Base-by-base conservation (phyloP, 2,797 vertebrate genomes). In the Brotula barbata region DNA sequence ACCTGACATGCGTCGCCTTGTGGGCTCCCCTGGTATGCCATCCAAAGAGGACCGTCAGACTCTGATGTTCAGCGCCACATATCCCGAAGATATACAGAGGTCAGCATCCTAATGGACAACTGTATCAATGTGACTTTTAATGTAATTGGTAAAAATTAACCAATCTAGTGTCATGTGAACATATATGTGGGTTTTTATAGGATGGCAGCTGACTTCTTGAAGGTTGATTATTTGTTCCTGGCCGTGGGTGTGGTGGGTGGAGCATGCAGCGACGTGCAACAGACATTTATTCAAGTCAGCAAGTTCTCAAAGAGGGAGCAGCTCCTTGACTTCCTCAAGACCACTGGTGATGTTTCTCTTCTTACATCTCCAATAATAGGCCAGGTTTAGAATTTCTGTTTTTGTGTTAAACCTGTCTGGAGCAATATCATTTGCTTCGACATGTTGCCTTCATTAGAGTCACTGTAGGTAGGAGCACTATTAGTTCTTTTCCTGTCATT, bases 1-100 rank as follows among this genome's bases (percentile, higher is more conserved):
- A 44, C 90, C 90, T 0, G 93, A 93, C 21, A 95, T 99, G 90
- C 92, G 91, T n/a, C 93, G 89, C 40, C 69, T 99, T 71, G 85
- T 97, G 55, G 87, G 77, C 46, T 90, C 82, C n/a, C 90, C 92
- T 11, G 92, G 90, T 36, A 95, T 99, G 92, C 94, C 95, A 0
- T 2, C 88, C 15, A 97, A 93, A 79, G 93, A 95, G n/a, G 71
- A 88, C 2, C 92, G 96, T 0, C 96, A 96, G 40, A 99, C 96
- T 0, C 83, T 99, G 11, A 94, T 99, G 94, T 99, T 98, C 60
- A 99, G 96, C 44, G 97, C 97, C 17, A 99, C 96, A 15, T 99
- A 90, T 64, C 97, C 96, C 9, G 91, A 93, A 44, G 93, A 94
- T 80, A 95, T 98, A 73, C 95, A 93, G 54, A 95, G 90, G 96